Conservation (phyloP, 2,888 invertebrate species). For the Plagiodera versicolora region DNA sequence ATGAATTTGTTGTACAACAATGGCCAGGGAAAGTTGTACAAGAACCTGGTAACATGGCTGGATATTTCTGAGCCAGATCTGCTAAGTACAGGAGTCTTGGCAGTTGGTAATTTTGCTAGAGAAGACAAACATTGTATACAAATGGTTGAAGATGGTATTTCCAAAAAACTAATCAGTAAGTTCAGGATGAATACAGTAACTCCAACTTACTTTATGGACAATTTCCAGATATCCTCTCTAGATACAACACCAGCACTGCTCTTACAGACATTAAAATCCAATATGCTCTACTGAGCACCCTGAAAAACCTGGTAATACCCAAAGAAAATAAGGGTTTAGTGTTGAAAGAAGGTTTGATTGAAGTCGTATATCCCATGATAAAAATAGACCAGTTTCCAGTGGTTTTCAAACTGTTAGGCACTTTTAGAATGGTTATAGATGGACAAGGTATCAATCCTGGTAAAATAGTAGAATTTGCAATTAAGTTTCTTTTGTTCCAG, state of each 20-base stretch:
- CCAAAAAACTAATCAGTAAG: conserved; percentile 68
- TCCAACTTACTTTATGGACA: too few species aligned
- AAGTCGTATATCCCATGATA: conserved; percentile 72
- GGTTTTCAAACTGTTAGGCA: conserved; percentile 83
- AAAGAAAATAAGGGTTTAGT: conserved; percentile 74
- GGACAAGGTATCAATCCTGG: conserved; percentile 65
- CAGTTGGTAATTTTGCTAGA: conserved; percentile 88
- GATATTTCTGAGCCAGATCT: conserved; percentile 72
- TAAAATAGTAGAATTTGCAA: too few species aligned
- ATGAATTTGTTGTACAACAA: conserved; percentile 82
- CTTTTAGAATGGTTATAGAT: conserved; percentile 83
- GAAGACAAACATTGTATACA: conserved; percentile 81
- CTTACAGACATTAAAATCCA: conserved; percentile 64
- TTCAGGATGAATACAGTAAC: too few species aligned
- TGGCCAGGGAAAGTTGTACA: conserved; percentile 72
- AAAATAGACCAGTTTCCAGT: conserved; percentile 73
- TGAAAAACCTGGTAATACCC: conserved; percentile 77
- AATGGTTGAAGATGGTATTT: conserved; percentile 79
- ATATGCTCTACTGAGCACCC: conserved; percentile 75
- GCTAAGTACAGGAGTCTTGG: conserved; percentile 79
- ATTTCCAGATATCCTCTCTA: conserved; percentile 54
- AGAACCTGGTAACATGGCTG: conserved; percentile 77
- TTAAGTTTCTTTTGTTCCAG: conserved; percentile 56
- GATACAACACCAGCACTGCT: conserved; percentile 60
- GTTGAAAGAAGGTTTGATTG: conserved; percentile 71